A percentile compares a stretch with the other conserved stretches of the same genome.
phyloP scores from a whole-genome alignment of 2,888 invertebrate genomes.

The Sinodicranocentrus sp. region DNA sequence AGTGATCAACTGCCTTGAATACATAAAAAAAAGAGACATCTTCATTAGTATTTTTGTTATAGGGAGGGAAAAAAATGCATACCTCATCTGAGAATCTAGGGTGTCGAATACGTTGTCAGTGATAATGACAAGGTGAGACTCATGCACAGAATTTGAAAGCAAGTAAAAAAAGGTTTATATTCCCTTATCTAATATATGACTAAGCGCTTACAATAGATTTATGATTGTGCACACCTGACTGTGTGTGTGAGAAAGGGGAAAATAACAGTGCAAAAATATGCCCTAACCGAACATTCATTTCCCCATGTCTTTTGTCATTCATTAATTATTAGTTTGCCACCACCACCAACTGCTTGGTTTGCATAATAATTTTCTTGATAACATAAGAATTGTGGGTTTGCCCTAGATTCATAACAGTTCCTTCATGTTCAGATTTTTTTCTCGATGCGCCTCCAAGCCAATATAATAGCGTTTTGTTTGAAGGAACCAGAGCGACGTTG shows the following conservation, averaged over 20 bases:
- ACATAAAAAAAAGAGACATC: too few species aligned
- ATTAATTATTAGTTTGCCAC: constrained; percentile 62
- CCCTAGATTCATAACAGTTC: constrained; percentile 63
- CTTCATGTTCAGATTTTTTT: constrained; percentile 18
- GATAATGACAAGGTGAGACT: constrained; percentile 20
- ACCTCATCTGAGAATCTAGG: neutral
- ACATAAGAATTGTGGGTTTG: constrained; percentile 69
- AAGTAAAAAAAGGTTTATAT: neutral
- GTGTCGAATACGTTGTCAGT: constrained; percentile 5
- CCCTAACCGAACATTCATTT: constrained; percentile 3
- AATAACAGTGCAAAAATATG: too few species aligned
- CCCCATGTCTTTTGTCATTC: constrained; percentile 52
- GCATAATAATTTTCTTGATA: constrained; percentile 63
- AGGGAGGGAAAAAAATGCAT: neutral
- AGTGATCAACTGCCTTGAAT: too few species aligned
- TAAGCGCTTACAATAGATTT: neutral
- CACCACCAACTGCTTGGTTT: constrained; percentile 43
- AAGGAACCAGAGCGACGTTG: neutral
- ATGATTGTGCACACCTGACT: constrained; percentile 4
- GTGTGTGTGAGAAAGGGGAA: neutral
- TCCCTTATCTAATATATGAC: too few species aligned
- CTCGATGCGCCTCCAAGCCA: constrained; percentile 19
- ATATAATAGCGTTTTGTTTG: neutral
- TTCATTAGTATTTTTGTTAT: neutral
- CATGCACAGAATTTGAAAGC: too few species aligned